Conservation (phyloP, 2,797 vertebrate species). For the Tinamus major region DNA sequence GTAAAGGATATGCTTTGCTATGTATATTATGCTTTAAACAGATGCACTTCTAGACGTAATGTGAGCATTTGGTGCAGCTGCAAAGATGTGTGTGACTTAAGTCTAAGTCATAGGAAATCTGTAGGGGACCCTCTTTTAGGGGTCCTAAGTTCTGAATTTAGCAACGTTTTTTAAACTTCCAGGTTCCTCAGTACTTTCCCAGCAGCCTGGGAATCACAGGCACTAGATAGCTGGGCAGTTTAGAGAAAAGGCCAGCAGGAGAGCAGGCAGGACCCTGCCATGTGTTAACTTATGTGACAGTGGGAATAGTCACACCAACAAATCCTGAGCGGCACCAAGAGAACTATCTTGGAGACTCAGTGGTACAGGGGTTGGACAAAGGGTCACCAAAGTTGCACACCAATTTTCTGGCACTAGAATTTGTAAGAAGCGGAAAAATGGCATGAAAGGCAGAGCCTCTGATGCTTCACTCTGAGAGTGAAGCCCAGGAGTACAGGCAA, state of each 20-base stretch:
- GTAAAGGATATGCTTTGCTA: background rate
- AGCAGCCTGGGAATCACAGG: background rate
- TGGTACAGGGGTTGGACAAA: too few relatives aligned
- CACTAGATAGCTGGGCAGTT: background rate
- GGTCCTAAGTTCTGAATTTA: background rate
- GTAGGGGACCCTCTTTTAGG: background rate
- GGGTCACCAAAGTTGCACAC: too few relatives aligned
- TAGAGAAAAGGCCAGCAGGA: background rate
- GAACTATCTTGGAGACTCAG: too few relatives aligned
- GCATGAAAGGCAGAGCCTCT: too few relatives aligned
- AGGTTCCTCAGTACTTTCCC: background rate
- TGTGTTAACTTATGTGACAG: accelerated
- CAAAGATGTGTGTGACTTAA: background rate
- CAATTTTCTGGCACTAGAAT: too few relatives aligned
- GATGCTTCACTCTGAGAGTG: too few relatives aligned
- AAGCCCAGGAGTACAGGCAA: too few relatives aligned
- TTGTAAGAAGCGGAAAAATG: too few relatives aligned
- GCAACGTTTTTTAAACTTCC: background rate
- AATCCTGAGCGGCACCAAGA: background rate
- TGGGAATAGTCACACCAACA: accelerated
- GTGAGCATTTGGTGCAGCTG: background rate
- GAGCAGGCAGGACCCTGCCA: background rate
- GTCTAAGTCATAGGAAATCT: background rate
- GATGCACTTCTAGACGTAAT: background rate
- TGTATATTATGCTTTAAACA: background rate